Evolutionary conservation across 2,888 invertebrate genomes (phyloP), one percentile per base, ranked within the genome.

Genomic region (Tanypteryx hageni): DNA sequence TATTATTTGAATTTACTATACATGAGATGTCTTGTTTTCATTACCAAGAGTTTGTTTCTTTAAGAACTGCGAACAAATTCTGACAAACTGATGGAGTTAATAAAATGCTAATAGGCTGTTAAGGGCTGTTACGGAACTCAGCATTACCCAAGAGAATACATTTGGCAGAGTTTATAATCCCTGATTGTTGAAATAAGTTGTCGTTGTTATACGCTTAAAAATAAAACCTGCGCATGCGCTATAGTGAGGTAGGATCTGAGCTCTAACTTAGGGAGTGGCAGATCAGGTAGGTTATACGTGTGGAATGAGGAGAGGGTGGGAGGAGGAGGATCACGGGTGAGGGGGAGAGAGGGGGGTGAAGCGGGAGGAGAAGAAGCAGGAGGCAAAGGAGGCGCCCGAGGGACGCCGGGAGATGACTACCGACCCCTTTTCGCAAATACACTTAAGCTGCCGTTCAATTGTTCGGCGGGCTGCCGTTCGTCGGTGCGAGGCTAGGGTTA

Each of bases 401-500:
- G 44, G 44, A 44, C 44, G 44, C 44, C 44, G 44, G 44, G 44
- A 44, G 44, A 44, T 44, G 44, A 27, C 11, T 76, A 18, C 76
- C 56, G 31, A 85, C 86, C 61, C 27, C 61, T 86, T 86, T 61
- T 59, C 13, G 59, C 86, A 31, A 61, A 59, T 86, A 59, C 86
- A 86, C 27, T 86, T 59, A 61, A 86, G 59, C 59, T 27, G 61
- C 2, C 22, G 86, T 27, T 59, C 61, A 31, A 27, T 61, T 61
- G 86, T 86, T 27, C 59, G 16, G 82, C 83, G 44, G 83, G 83
- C 44, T 44, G 57, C 82, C 82, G 82, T 44, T 44, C 83, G 57
- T 56, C 57, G 83, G 83, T 83, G 83, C 83, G 13, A 57, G 83
- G 56, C 83, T 57, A 83, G 83, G 83, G 83, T 83, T 83, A 44